These are phyloP conservation scores for Malurus melanocephalus DNA, from an alignment of 2,113 vertebrate genomes.

Conservation along the genomic window DNA sequence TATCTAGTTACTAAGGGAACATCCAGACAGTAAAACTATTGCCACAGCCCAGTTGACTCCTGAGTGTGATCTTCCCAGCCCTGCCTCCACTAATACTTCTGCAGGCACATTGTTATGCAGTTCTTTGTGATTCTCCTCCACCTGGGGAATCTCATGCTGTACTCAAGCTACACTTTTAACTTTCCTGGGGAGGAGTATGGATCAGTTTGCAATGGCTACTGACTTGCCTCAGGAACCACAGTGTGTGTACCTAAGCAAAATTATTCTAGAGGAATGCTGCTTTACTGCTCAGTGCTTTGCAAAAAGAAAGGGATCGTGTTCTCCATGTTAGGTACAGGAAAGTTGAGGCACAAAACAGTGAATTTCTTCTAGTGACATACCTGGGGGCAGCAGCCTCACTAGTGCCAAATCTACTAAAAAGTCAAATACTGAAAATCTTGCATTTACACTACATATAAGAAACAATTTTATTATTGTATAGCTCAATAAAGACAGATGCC, in stretches of 20 bases:
- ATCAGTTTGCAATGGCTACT: background rate
- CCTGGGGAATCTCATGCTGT: background rate
- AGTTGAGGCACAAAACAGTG: background rate
- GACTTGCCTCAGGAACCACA: background rate
- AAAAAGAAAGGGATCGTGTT: background rate
- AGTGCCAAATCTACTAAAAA: background rate
- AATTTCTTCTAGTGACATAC: background rate
- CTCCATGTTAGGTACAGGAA: background rate
- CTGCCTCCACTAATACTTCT: background rate
- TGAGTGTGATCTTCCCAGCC: background rate
- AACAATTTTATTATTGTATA: background rate
- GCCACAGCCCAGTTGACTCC: background rate
- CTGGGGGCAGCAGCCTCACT: background rate
- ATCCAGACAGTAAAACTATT: background rate
- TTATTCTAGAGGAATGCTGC: background rate
- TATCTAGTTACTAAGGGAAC: background rate
- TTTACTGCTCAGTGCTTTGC: background rate
- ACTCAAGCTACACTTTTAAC: background rate
- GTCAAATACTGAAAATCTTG: background rate
- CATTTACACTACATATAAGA: background rate
- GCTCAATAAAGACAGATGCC: background rate
- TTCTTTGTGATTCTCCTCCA: background rate
- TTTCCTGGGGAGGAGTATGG: background rate
- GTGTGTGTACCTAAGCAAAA: background rate
- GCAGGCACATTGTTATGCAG: fast-evolving